Evolutionary conservation across 2,113 vertebrate genomes (phyloP).

Genomic region (Micromys minutus): DNA sequence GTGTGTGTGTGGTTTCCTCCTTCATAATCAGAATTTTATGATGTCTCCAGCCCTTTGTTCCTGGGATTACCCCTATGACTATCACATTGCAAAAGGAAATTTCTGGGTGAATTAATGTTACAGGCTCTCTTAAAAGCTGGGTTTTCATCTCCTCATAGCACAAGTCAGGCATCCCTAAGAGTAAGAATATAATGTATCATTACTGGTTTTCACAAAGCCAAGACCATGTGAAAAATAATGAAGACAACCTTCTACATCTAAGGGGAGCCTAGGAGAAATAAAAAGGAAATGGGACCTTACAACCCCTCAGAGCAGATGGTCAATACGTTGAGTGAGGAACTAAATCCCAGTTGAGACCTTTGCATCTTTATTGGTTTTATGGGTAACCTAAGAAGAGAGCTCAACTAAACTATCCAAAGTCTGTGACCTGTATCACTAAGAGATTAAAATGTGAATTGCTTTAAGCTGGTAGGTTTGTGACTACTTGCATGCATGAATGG

Average conservation of each 20-base stretch:
- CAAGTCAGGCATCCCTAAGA: neutral
- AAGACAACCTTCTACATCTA: neutral
- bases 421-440: neutral
- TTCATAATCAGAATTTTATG: neutral
- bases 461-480: neutral
- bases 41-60: neutral
- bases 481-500: neutral
- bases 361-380: neutral
- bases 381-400: neutral
- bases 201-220: neutral
- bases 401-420: neutral
- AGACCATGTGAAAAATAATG: neutral
- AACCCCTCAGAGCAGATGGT: neutral
- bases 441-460: neutral
- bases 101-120: neutral
- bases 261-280: neutral
- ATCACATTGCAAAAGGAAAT: neutral
- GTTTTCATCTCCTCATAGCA: neutral
- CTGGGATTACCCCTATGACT: neutral
- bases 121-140: neutral
- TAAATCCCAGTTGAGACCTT: neutral
- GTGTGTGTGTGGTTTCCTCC: neutral
- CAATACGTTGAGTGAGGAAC: neutral
- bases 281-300: neutral
- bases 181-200: neutral